Percentiles rank a stretch among this genome's conserved stretches.
These are phyloP conservation scores for Cheilosia scutellata DNA, from an alignment of 2,888 invertebrate species.

Conservation along the genomic window DNA sequence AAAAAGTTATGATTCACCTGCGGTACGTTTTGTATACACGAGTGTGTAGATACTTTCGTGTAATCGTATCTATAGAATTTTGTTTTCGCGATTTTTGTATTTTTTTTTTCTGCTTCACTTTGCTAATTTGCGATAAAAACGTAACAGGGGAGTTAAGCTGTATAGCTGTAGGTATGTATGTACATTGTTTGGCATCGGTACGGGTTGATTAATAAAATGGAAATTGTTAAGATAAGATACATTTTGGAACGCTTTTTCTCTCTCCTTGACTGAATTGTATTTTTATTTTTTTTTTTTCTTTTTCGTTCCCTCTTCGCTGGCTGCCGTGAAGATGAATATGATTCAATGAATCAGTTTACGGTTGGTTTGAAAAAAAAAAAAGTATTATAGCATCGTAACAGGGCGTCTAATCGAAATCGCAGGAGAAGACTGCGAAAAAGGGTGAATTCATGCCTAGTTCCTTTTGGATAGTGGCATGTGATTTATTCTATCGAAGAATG, in stretches of 20 bases:
- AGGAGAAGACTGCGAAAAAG: too few relatives aligned
- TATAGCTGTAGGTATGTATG: background rate
- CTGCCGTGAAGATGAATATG: conserved; percentile 3
- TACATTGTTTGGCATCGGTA: background rate
- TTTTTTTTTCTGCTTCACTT: conserved; percentile 23
- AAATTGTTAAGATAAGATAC: conserved; percentile 47
- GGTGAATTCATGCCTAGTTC: background rate
- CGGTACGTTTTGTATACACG: conserved; percentile 3
- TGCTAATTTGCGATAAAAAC: conserved; percentile 34
- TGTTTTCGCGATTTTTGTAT: conserved; percentile 8
- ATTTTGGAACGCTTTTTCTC: background rate
- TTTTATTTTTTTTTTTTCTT: background rate
- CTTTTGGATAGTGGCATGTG: background rate
- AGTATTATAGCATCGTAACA: conserved; percentile 8
- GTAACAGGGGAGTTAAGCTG: background rate
- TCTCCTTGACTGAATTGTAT: conserved; percentile 17
- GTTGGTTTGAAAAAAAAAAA: conserved; percentile 26
- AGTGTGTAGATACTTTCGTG: background rate
- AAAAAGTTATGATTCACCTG: conserved; percentile 64
- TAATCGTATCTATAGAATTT: conserved; percentile 6
- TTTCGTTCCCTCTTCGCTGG: conserved; percentile 6
- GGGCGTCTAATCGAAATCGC: conserved; percentile 12
- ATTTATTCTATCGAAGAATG: conserved; percentile 30
- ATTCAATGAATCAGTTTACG: conserved; percentile 48
- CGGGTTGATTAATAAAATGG: conserved; percentile 44